Evolutionary conservation across 2,797 vertebrate species (phyloP).

Genomic region (Phaenicophaeus curvirostris): DNA sequence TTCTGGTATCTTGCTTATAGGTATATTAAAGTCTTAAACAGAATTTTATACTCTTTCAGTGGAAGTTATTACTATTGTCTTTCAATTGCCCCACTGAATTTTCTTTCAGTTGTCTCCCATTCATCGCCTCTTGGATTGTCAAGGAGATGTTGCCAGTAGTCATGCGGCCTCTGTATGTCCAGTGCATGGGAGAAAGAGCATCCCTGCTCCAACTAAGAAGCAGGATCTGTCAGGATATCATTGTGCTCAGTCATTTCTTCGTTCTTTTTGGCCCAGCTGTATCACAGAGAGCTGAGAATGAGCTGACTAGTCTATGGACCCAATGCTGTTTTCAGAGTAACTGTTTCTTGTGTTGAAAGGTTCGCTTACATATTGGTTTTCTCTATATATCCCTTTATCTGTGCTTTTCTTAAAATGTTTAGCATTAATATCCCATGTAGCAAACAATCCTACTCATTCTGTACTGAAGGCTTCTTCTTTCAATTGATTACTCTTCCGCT

Average conservation of each 20-base stretch:
- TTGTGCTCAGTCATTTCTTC: background rate
- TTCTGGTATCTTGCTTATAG: background rate
- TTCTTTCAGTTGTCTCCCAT: background rate
- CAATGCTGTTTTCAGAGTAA: background rate
- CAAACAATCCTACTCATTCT: background rate
- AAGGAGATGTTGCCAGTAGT: background rate
- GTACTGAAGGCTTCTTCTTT: background rate
- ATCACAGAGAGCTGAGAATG: background rate
- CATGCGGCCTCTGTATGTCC: background rate
- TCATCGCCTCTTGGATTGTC: background rate
- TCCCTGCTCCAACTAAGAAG: background rate
- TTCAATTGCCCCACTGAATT: background rate
- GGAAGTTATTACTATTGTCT: background rate
- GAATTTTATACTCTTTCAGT: background rate
- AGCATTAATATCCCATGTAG: background rate
- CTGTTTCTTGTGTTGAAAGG: background rate
- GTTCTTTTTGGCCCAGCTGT: background rate
- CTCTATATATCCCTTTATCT: background rate
- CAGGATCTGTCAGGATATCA: background rate
- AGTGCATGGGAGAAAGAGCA: background rate
- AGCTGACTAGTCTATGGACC: background rate
- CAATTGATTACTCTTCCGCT: background rate
- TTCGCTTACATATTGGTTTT: background rate
- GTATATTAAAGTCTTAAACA: background rate
- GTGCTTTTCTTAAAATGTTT: background rate